phyloP scores from a whole-genome alignment of 2,797 vertebrate species.

The Oryzias dopingdopingensis region DNA sequence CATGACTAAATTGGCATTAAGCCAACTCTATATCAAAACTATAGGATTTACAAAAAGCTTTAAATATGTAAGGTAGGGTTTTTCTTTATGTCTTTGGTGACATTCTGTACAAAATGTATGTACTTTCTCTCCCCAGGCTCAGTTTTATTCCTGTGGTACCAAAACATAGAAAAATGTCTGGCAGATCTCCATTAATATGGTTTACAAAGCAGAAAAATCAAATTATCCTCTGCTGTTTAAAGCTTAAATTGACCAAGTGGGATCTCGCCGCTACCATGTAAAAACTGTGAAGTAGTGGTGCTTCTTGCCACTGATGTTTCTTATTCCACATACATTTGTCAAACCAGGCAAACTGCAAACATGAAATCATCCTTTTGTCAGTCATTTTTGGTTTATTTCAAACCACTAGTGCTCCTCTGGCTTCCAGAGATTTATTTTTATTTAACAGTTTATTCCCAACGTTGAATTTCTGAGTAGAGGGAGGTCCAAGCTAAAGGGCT shows the following conservation, averaged over 20 bases:
- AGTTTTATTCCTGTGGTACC: background rate
- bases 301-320: too few relatives aligned
- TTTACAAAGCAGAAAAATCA: conserved; percentile 22
- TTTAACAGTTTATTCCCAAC: conserved; percentile 21
- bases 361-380: conserved; percentile 1
- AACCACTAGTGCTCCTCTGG: conserved; percentile 1
- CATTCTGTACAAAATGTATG: too few relatives aligned
- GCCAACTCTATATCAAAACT: too few relatives aligned
- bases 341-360: conserved; percentile 1
- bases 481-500: conserved; percentile 15
- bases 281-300: background rate
- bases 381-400: conserved; percentile 2
- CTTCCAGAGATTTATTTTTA: conserved; percentile 20
- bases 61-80: too few relatives aligned
- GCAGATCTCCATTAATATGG: conserved; percentile 11
- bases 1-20: too few relatives aligned
- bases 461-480: conserved; percentile 3
- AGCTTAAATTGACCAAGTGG: background rate
- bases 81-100: too few relatives aligned
- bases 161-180: conserved; percentile 23
- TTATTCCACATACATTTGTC: conserved; percentile 15
- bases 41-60: too few relatives aligned
- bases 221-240: conserved; percentile 21
- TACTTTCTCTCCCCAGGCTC: background rate
- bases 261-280: conserved; percentile 1